phyloP scores from a whole-genome alignment of 2,888 invertebrate species.

The Hylaea fasciaria region DNA sequence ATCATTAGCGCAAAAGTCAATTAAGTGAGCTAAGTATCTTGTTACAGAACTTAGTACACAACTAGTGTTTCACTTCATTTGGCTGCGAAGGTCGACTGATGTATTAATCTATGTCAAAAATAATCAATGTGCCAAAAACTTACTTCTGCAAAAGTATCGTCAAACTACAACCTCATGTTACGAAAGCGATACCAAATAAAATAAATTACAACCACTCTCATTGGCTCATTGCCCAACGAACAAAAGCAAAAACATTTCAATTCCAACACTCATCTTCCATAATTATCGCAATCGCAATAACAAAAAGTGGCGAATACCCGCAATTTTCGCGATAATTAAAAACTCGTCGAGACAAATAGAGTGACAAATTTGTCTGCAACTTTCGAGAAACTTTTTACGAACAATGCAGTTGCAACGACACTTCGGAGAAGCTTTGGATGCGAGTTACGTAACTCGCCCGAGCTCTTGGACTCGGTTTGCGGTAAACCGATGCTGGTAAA shows the following conservation, averaged over 20 bases:
- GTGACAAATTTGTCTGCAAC: conserved; percentile 43
- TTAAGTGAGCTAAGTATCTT: too few species aligned
- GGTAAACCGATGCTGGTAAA: conserved; percentile 14
- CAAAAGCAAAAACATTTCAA: conserved; percentile 15
- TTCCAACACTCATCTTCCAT: conserved; percentile 15
- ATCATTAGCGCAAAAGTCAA: too few species aligned
- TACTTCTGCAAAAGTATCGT: too few species aligned
- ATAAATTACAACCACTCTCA: conserved; percentile 11
- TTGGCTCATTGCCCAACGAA: conserved; percentile 14
- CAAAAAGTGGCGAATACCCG: conserved; percentile 25
- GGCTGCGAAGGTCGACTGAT: too few species aligned
- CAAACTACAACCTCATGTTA: too few species aligned
- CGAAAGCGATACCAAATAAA: not conserved
- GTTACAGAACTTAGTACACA: too few species aligned
- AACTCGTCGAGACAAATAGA: conserved; percentile 40
- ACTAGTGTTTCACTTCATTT: too few species aligned
- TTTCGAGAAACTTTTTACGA: conserved; percentile 46
- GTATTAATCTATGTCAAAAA: too few species aligned
- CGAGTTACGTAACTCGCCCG: conserved; percentile 37
- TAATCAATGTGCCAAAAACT: too few species aligned
- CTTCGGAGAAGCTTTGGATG: conserved; percentile 40
- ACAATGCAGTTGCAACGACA: conserved; percentile 51
- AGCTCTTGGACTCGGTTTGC: conserved; percentile 28
- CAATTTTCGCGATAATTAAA: conserved; percentile 39
- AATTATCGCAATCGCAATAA: conserved; percentile 25